phyloP scores from a whole-genome alignment of 2,888 invertebrate genomes.

The Dryobotodes eremita region DNA sequence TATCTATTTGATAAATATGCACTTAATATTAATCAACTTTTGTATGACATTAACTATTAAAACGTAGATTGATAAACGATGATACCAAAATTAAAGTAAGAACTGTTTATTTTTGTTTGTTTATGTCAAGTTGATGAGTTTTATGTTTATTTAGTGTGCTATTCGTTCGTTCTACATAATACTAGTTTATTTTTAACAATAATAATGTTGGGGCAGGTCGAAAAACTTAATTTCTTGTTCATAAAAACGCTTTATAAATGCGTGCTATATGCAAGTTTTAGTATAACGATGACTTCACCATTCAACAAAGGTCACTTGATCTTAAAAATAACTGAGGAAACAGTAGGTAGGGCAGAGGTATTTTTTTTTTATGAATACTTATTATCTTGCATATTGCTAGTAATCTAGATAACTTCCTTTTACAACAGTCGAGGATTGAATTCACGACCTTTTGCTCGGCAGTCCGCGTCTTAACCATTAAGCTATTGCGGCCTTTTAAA shows the following conservation, averaged over 20 bases:
- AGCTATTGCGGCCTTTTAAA: not conserved
- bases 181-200: constrained; percentile 26
- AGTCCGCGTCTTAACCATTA: not conserved
- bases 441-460: not conserved
- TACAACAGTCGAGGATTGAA: not conserved
- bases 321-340: constrained; percentile 11
- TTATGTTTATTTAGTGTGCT: not conserved
- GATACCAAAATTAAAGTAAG: constrained; percentile 5
- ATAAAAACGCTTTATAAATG: constrained; percentile 25
- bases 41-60: constrained; percentile 12
- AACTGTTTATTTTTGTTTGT: not conserved
- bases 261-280: constrained; percentile 9
- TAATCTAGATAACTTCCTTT: not conserved
- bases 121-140: not conserved
- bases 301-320: constrained; percentile 23
- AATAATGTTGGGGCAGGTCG: constrained; percentile 47
- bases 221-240: constrained; percentile 25
- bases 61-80: constrained; percentile 38
- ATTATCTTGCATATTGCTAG: not conserved
- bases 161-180: constrained; percentile 2
- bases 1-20: constrained; percentile 34
- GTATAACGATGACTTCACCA: constrained; percentile 28
- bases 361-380: not conserved
- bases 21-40: constrained; percentile 32
- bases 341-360: not conserved